These are phyloP conservation scores for Agrochola litura DNA, from an alignment of 2,888 invertebrate genomes.

Conservation along the genomic window DNA sequence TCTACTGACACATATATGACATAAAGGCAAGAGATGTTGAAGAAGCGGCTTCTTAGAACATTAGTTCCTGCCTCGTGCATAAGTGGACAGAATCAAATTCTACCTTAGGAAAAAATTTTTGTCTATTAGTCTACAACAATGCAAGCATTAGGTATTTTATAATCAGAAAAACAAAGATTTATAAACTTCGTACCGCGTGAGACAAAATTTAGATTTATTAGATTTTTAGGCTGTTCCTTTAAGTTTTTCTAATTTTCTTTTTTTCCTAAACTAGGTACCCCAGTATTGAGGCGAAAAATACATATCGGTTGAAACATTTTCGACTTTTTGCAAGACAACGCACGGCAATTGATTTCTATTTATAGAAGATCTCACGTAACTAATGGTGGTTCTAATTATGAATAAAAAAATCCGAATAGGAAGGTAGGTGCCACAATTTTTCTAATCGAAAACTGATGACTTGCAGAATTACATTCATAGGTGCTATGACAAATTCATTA, in stretches of 20 bases:
- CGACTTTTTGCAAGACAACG: no score
- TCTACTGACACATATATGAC: background rate
- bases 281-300: no score
- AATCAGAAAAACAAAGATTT: background rate
- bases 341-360: no score
- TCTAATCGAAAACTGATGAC: background rate
- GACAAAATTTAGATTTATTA: no score
- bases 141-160: background rate
- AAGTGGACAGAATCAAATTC: background rate
- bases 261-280: no score
- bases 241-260: no score
- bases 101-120: background rate
- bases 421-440: background rate
- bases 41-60: background rate
- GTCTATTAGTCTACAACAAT: background rate
- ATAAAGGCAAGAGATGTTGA: background rate
- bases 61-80: background rate
- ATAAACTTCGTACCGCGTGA: no score
- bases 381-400: background rate
- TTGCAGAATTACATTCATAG: background rate
- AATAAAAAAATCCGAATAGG: background rate
- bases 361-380: background rate
- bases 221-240: no score
- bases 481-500: background rate
- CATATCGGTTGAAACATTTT: no score